Evolutionary conservation across 2,797 vertebrate genomes (phyloP).

Genomic region (Hozukius guyotensis): DNA sequence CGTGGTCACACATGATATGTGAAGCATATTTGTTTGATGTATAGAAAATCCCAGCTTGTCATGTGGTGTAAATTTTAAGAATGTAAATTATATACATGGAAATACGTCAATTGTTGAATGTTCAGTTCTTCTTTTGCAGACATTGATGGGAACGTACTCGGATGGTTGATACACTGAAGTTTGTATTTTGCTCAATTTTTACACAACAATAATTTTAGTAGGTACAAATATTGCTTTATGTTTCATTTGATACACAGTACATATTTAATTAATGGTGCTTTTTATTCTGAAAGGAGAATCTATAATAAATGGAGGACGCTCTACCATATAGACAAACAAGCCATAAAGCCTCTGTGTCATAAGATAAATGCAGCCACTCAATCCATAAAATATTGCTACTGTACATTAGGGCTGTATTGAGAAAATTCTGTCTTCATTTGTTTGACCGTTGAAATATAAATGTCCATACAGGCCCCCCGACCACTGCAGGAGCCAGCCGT

Average conservation of each 20-base stretch:
- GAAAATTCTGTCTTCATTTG: constrained; percentile 81
- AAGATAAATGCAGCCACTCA: constrained; percentile 66
- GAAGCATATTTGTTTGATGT: constrained; percentile 61
- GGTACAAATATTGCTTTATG: not conserved
- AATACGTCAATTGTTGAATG: constrained; percentile 1
- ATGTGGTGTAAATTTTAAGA: constrained; percentile 38
- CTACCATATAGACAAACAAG: constrained; percentile 28
- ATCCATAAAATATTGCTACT: constrained; percentile 75
- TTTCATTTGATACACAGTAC: not conserved
- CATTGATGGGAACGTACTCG: not conserved
- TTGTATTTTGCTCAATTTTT: not conserved
- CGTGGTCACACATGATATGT: constrained; percentile 56
- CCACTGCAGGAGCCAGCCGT: constrained; percentile 69
- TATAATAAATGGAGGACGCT: constrained; percentile 7
- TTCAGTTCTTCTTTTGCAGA: constrained; percentile 13
- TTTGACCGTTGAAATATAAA: constrained; percentile 79
- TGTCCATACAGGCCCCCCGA: constrained; percentile 76
- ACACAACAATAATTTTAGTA: not conserved
- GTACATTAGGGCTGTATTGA: constrained; percentile 76
- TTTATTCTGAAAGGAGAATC: constrained; percentile 16
- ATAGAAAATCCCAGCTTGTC: constrained; percentile 43
- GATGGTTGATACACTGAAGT: not conserved
- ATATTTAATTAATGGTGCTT: not conserved
- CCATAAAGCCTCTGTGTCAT: constrained; percentile 42
- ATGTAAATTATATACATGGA: constrained; percentile 41